Evolutionary conservation across 2,113 vertebrate genomes (phyloP).

Genomic region (Xiphias gladius): DNA sequence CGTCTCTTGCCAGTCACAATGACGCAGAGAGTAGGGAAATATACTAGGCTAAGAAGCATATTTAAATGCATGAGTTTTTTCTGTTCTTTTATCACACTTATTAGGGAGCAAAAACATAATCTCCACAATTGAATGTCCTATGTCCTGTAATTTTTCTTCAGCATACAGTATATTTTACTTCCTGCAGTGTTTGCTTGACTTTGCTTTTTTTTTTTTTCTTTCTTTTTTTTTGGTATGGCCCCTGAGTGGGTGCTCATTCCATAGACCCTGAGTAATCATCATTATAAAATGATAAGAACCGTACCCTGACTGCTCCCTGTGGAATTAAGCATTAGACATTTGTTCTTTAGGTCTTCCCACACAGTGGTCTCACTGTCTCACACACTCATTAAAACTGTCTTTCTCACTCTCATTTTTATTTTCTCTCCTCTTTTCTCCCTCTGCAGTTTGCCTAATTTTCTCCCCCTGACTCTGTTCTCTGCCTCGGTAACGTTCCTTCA

Average conservation of each 20-base stretch:
- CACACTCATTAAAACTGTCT: constrained; percentile 65
- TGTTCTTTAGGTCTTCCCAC: constrained; percentile 66
- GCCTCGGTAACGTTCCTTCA: constrained; percentile 37
- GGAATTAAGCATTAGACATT: constrained; percentile 75
- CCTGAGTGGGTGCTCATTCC: constrained; percentile 67
- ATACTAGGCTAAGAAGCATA: constrained; percentile 85
- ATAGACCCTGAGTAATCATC: constrained; percentile 77
- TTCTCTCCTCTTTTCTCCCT: constrained; percentile 34
- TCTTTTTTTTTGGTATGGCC: constrained; percentile 15
- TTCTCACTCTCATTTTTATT: constrained; percentile 42
- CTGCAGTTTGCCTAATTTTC: constrained; percentile 62
- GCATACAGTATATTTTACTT: constrained; percentile 68
- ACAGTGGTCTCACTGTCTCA: constrained; percentile 64
- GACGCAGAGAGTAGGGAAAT: constrained; percentile 72
- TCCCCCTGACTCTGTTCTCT: constrained; percentile 49
- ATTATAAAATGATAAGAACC: constrained; percentile 80
- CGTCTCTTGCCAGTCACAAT: constrained; percentile 68
- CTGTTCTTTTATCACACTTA: constrained; percentile 81
- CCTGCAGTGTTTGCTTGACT: constrained; percentile 58
- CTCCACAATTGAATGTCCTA: constrained; percentile 80
- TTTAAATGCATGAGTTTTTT: constrained; percentile 88
- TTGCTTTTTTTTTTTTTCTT: constrained; percentile 40
- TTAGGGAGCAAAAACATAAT: constrained; percentile 82
- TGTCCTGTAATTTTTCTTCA: constrained; percentile 77
- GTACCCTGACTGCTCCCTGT: constrained; percentile 69